These are phyloP conservation scores for Brachionus paranguensis DNA, from an alignment of 1,140 invertebrate genomes.

Conservation along the genomic window DNA sequence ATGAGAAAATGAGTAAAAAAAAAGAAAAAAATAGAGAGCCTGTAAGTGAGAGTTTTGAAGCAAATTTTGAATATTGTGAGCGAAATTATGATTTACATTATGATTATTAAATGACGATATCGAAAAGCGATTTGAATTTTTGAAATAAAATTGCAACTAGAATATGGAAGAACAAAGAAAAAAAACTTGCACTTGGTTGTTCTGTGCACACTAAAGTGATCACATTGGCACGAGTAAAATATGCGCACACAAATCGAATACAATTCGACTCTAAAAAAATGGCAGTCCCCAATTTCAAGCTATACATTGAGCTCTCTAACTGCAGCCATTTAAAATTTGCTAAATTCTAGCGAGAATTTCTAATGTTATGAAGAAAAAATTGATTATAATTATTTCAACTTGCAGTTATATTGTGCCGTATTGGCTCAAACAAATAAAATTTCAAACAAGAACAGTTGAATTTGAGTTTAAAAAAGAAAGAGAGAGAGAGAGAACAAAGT, in stretches of 20 bases:
- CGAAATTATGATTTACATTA: slow-evolving; percentile 35
- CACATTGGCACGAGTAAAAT: background rate
- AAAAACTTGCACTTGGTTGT: background rate
- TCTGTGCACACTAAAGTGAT: background rate
- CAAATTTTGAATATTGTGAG: background rate
- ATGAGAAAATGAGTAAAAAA: no score
- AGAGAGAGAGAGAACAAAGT: background rate
- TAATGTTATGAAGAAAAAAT: background rate
- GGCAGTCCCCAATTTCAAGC: background rate
- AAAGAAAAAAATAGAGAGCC: background rate
- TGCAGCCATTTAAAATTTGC: slow-evolving; percentile 7
- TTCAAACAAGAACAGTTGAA: background rate
- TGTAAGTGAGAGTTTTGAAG: slow-evolving; percentile 5
- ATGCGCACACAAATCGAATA: background rate
- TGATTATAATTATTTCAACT: slow-evolving; percentile 33
- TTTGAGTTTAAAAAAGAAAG: no score
- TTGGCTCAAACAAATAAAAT: slow-evolving; percentile 7
- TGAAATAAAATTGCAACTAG: slow-evolving; percentile 16
- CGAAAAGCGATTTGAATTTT: background rate
- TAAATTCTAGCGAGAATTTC: background rate
- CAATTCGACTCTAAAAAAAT: background rate
- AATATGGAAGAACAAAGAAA: background rate
- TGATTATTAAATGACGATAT: slow-evolving; percentile 32
- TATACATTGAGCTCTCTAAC: background rate
- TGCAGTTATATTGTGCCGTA: background rate